Evolutionary conservation across 2,797 vertebrate species (phyloP), one percentile per base, ranked within the genome.

Genomic region (Pantherophis vulpinus): DNA sequence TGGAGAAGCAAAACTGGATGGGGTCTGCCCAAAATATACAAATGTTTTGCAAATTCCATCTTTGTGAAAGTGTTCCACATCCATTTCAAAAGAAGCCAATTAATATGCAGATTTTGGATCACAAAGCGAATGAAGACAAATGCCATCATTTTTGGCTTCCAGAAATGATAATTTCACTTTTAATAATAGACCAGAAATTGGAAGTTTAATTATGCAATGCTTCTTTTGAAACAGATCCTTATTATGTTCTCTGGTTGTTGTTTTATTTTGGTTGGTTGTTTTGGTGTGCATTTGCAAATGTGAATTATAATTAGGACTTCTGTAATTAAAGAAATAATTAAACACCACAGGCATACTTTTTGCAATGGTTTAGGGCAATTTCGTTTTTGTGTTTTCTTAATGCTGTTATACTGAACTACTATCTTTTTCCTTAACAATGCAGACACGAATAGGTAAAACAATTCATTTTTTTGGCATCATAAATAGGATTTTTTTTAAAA

Each of bases 251-350:
- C 23, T 0, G 63, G 12, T 87, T 56, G 87, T 54, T 89, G 66
- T 83, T 47, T 51, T 23, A 51, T 92, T 55, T 25, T 1, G 2
- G 18, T 42, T 8, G 27, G 23, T 23, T 29, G 42, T 56, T 66
- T 29, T 29, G 25, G 87, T 61, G 2, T 74, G 3, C 18, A 89
- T 92, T 92, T 92, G 91, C 32, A 96, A 96, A 96, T 91, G 88
- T 14, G 91, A 89, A 97, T 94, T 95, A 93, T 86, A 96, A 96
- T 97, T 91, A 95, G 89, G 93, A 93, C 86, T n/a, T 93, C 59
- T 93, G 90, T 91, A 95, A 96, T 95, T 97, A 96, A 97, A 96
- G 94, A 95, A 97, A 97, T 97, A 97, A 97, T 96, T 97, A 94
- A 37, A 16, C 74, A 94, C 63, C 12, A 0, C 88, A 95, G 91